Percentiles rank a stretch among this genome's conserved stretches.
These are phyloP conservation scores for Mimumesa dahlbomi DNA, from an alignment of 2,888 invertebrate genomes.

Conservation along the genomic window DNA sequence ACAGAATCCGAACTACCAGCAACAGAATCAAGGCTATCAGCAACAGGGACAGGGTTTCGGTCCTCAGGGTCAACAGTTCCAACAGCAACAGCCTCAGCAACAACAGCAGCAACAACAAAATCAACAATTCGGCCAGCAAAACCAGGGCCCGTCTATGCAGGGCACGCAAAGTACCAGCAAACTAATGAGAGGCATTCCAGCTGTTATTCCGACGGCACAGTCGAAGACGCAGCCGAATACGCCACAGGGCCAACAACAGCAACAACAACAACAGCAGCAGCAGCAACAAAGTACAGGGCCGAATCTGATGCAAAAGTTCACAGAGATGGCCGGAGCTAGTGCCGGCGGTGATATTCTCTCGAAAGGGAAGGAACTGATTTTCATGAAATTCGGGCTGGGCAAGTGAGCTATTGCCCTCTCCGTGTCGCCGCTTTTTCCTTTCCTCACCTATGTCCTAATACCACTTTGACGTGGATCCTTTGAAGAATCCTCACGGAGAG, in stretches of 20 bases:
- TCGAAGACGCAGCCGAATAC: conserved; percentile 54
- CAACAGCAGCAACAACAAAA: conserved; percentile 70
- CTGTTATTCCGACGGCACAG: conserved; percentile 80
- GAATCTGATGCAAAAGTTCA: conserved; percentile 94
- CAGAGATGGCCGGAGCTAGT: conserved; percentile 89
- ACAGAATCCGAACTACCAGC: conserved; percentile 65
- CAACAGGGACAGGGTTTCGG: conserved; percentile 66
- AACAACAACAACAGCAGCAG: conserved; percentile 80
- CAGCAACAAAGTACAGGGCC: conserved; percentile 82
- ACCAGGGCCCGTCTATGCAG: conserved; percentile 70
- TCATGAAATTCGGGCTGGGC: conserved; percentile 95
- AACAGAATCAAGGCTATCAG: conserved; percentile 70
- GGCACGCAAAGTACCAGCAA: conserved; percentile 73
- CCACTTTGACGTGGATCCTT: conserved; percentile 6
- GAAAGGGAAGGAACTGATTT: conserved; percentile 96
- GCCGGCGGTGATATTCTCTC: conserved; percentile 95
- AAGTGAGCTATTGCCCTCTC: conserved; percentile 72
- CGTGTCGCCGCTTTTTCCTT: conserved; percentile 34
- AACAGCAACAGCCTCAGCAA: conserved; percentile 60
- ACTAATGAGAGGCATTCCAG: conserved; percentile 81
- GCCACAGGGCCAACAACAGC: conserved; percentile 71
- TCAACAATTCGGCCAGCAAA: conserved; percentile 72
- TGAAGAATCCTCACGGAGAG: background rate
- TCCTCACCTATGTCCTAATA: conserved; percentile 3
- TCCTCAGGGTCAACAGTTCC: conserved; percentile 64